Conservation (phyloP, 1,140 invertebrate species). For the Saccostrea cuccullata region DNA sequence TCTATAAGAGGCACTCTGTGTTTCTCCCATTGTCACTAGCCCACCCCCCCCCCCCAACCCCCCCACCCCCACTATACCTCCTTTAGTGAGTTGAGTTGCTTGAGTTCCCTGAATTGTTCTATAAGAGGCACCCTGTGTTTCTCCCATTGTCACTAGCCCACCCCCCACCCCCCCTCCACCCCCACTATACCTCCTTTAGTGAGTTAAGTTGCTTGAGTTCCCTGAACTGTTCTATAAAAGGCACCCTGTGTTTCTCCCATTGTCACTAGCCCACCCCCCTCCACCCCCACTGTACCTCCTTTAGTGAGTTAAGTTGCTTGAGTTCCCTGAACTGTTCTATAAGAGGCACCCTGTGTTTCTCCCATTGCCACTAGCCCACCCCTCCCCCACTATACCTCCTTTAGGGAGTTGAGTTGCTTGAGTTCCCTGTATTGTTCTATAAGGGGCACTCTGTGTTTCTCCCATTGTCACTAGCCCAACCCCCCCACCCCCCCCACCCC, state of each 20-base stretch:
- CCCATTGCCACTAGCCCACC: too few relatives aligned
- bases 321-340: constrained; percentile 83
- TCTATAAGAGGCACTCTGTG: constrained; percentile 84
- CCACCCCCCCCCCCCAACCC: too few relatives aligned
- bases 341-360: constrained; percentile 84
- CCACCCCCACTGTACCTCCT: constrained; percentile 79
- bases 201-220: constrained; percentile 82
- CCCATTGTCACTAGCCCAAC: too few relatives aligned
- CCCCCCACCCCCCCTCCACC: too few relatives aligned
- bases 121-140: constrained; percentile 84
- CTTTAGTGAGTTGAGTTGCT: constrained; percentile 82
- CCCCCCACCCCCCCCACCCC: too few relatives aligned
- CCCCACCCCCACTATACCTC: constrained; percentile 78
- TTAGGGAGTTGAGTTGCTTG: constrained; percentile 82
- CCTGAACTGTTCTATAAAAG: constrained; percentile 83
- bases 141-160: too few relatives aligned
- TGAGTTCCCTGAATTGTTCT: constrained; percentile 82
- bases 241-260: constrained; percentile 85
- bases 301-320: constrained; percentile 82
- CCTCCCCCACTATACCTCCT: constrained; percentile 79
- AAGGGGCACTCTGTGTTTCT: constrained; percentile 84
- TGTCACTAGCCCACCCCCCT: too few relatives aligned
- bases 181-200: constrained; percentile 81
- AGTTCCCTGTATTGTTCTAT: constrained; percentile 83
- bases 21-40: constrained; percentile 87